Base-by-base conservation (phyloP, 2,888 invertebrate species). In the Drosophila monieri region DNA sequence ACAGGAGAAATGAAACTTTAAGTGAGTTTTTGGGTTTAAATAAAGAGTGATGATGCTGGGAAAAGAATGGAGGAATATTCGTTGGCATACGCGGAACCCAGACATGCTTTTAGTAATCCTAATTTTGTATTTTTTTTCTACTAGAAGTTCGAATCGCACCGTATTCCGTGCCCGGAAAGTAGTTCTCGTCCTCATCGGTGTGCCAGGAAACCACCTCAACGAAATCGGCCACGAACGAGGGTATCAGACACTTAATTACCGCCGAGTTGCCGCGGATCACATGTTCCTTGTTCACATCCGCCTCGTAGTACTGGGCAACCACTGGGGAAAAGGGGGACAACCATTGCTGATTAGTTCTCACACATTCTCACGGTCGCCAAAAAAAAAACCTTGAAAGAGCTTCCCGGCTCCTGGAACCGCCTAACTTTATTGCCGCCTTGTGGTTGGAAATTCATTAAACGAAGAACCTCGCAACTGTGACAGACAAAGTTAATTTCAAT, bases 181-280 rank as follows among this genome's bases (percentile, higher is more conserved):
- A 92, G 76, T 89, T 90, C 73, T 91, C 91, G 69, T 91, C 90
- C 77, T 86, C 86, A 91, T 96, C 96, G 76, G 96, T 96, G 81
- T 96, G 95, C 97, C 97, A 97, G 43, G 96, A 95, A 47, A 96
- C 93, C 78, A 98, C 97, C 88, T 93, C 94, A 72, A 98, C 96
- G 92, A 97, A 98, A 93, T 98, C 97, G 74, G 96, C 96, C 72
- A 98, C 97, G 92, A 97, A 98, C 54, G 97, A 97, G 32, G 98
- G 98, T 88, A 97, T 95, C 86, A 96, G 95, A 92, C 97, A 97
- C 92, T 97, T 97, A 88, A 97, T 93, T 73, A 97, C 95, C 35
- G 97, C 97, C 44, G 96, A 94, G 91, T 97, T 97, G 68, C 97
- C 97, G 68, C 95, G 94, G 85, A 97, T 97, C 48, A 97, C 96